Evolutionary conservation across 2,888 invertebrate genomes (phyloP).

Genomic region (Macaria liturata): DNA sequence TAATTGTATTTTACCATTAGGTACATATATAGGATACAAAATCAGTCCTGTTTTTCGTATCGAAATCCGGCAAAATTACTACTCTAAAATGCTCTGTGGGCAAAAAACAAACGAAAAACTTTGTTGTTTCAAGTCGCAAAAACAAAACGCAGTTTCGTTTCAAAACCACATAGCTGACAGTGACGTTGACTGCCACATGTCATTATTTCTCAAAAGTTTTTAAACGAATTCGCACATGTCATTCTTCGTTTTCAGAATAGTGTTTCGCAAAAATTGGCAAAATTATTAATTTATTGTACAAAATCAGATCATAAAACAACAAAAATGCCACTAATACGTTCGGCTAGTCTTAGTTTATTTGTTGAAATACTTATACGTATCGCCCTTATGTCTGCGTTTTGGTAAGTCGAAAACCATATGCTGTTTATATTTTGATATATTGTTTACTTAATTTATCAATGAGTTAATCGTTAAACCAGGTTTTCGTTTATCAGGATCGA

Average conservation of each 20-base stretch:
- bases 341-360: slow-evolving; percentile 70
- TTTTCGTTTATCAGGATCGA: background rate
- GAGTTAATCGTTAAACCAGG: slow-evolving; percentile 28
- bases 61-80: too few relatives aligned
- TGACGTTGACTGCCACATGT: background rate
- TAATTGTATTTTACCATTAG: too few relatives aligned
- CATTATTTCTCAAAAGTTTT: slow-evolving; percentile 21
- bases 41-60: too few relatives aligned
- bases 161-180: too few relatives aligned
- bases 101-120: too few relatives aligned
- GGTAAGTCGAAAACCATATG: slow-evolving; percentile 75
- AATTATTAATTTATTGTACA: slow-evolving; percentile 19
- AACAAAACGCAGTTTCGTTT: too few relatives aligned
- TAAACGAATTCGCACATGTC: slow-evolving; percentile 43
- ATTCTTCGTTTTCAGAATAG: slow-evolving; percentile 14
- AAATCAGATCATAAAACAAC: slow-evolving; percentile 11
- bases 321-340: slow-evolving; percentile 73
- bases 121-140: too few relatives aligned
- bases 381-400: slow-evolving; percentile 73
- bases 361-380: slow-evolving; percentile 80
- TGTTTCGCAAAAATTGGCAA: slow-evolving; percentile 20
- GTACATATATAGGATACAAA: too few relatives aligned
- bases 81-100: too few relatives aligned
- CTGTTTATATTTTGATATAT: slow-evolving; percentile 25
- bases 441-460: slow-evolving; percentile 41